phyloP scores from a whole-genome alignment of 2,888 invertebrate species.

The Lasioglossum zephyrum region DNA sequence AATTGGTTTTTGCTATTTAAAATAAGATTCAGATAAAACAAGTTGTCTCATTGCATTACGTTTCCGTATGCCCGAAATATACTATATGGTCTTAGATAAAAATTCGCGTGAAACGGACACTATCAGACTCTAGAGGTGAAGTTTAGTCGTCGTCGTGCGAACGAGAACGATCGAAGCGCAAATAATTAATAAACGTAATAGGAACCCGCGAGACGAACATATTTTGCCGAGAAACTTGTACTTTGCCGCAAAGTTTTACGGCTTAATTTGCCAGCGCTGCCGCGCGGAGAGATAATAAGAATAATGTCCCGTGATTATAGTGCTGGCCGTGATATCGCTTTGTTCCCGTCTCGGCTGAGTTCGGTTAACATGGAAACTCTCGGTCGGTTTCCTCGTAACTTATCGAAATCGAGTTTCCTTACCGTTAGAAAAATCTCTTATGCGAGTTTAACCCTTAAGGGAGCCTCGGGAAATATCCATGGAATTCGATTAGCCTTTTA shows the following conservation, averaged over 20 bases:
- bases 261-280: constrained; percentile 74
- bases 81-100: background rate
- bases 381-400: constrained; percentile 61
- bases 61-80: background rate
- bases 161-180: constrained; percentile 29
- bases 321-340: constrained; percentile 70
- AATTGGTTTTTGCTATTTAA: no score
- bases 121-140: background rate
- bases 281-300: constrained; percentile 75
- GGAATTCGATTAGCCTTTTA: background rate
- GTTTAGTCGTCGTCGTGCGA: background rate
- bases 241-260: constrained; percentile 65
- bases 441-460: background rate
- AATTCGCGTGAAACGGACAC: background rate
- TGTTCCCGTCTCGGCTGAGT: constrained; percentile 65
- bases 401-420: constrained; percentile 62
- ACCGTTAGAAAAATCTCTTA: constrained; percentile 36
- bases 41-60: background rate
- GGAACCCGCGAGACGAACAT: constrained; percentile 29
- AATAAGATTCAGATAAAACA: no score
- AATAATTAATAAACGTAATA: constrained; percentile 66
- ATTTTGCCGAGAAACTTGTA: constrained; percentile 55
- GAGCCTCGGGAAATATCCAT: background rate
- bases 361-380: constrained; percentile 61
- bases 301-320: constrained; percentile 77